Conservation (phyloP, 2,113 vertebrate species). For the Empidonax alnorum region DNA sequence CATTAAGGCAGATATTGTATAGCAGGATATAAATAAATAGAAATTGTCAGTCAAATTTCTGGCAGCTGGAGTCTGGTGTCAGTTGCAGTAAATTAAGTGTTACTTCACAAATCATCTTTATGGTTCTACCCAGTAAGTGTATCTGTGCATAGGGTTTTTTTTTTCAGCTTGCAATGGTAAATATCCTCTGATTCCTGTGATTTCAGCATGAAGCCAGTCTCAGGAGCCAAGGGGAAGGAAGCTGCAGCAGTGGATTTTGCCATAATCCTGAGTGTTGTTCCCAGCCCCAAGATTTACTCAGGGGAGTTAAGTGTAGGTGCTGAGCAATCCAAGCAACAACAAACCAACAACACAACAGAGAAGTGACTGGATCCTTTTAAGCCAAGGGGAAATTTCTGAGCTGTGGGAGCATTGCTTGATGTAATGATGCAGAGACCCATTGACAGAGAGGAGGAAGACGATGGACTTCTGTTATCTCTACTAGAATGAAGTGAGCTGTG, state of each 20-base stretch:
- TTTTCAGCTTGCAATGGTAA: not conserved
- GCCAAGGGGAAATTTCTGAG: not conserved
- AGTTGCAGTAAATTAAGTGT: conserved; percentile 69
- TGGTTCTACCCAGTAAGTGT: conserved; percentile 23
- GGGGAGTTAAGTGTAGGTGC: not conserved
- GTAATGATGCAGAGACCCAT: not conserved
- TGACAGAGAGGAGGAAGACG: not conserved
- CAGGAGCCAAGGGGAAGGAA: not conserved
- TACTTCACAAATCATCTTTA: conserved; percentile 74
- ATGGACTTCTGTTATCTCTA: not conserved
- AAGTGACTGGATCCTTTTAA: not conserved
- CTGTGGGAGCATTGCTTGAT: not conserved
- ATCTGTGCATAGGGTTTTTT: not conserved
- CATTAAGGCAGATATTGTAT: conserved; percentile 70
- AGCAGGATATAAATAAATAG: conserved; percentile 75
- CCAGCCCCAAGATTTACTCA: not conserved
- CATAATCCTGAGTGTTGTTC: not conserved
- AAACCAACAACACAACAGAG: not conserved
- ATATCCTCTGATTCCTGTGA: not conserved
- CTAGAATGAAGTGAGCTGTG: not conserved
- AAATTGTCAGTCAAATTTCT: conserved; percentile 77
- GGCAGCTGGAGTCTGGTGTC: conserved; percentile 59
- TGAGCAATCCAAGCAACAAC: not conserved
- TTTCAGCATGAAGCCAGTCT: not conserved
- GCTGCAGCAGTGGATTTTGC: not conserved